Conservation (phyloP, 2,888 invertebrate species). For the Acrobasis repandana region DNA sequence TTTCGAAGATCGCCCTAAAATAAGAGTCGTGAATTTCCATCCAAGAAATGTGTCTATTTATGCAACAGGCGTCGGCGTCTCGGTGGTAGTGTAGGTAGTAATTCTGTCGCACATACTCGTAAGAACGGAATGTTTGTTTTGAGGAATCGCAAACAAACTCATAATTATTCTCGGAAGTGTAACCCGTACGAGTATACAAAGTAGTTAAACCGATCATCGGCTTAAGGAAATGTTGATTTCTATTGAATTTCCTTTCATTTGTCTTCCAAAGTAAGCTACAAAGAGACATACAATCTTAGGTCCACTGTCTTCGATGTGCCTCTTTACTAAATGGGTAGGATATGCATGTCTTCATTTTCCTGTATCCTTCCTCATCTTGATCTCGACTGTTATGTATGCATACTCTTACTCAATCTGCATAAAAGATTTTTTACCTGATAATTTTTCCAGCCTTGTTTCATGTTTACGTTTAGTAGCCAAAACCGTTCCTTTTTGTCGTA, state of each 20-base stretch:
- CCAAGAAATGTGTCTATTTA: slow-evolving; percentile 75
- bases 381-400: too few relatives aligned
- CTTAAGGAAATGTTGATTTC: slow-evolving; percentile 46
- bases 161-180: slow-evolving; percentile 66
- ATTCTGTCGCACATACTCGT: slow-evolving; percentile 66
- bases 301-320: too few relatives aligned
- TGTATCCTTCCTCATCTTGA: slow-evolving; percentile 22
- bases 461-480: slow-evolving; percentile 12
- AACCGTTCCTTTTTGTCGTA: slow-evolving; percentile 6
- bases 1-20: slow-evolving; percentile 54
- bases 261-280: too few relatives aligned
- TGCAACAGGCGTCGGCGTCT: slow-evolving; percentile 68
- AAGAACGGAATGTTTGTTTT: slow-evolving; percentile 73
- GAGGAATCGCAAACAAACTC: slow-evolving; percentile 75
- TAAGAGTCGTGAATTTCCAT: slow-evolving; percentile 69
- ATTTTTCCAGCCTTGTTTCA: slow-evolving; percentile 24
- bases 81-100: slow-evolving; percentile 61
- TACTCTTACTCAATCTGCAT: too few relatives aligned
- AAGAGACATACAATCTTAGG: too few relatives aligned
- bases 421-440: slow-evolving; percentile 19
- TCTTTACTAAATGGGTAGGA: too few relatives aligned
- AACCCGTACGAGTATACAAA: slow-evolving; percentile 54
- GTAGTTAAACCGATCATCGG: slow-evolving; percentile 51
- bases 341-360: slow-evolving; percentile 19
- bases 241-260: neutral